phyloP scores from a whole-genome alignment of 2,113 vertebrate species.

The Desmodus rotundus region DNA sequence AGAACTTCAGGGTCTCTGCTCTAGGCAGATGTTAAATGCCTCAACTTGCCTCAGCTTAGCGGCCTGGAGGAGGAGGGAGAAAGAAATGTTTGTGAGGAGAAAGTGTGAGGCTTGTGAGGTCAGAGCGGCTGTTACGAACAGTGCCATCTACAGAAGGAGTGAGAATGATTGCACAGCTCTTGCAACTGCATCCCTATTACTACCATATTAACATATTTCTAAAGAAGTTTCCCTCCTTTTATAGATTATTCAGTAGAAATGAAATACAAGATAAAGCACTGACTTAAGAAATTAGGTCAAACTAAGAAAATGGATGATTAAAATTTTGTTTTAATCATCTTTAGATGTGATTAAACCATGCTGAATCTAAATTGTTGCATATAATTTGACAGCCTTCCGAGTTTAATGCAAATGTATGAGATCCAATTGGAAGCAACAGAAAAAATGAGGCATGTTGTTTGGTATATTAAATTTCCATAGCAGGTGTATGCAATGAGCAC shows the following conservation, averaged over 20 bases:
- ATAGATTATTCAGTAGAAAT: constrained; percentile 44
- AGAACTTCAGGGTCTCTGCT: background rate
- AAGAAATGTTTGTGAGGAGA: background rate
- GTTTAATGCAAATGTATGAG: constrained; percentile 44
- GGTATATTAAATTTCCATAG: background rate
- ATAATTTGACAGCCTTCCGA: constrained; percentile 26
- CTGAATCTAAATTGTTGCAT: constrained; percentile 32
- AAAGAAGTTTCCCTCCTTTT: constrained; percentile 41
- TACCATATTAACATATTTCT: constrained; percentile 53
- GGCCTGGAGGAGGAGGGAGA: background rate
- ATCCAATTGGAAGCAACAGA: constrained; percentile 49
- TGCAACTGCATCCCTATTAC: background rate
- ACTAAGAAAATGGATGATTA: constrained; percentile 62
- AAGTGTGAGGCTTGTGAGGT: background rate
- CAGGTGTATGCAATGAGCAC: background rate
- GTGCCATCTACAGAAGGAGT: background rate
- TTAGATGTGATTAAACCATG: constrained; percentile 30
- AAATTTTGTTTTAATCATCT: constrained; percentile 43
- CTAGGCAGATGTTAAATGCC: background rate
- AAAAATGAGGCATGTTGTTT: background rate
- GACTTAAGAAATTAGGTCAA: constrained; percentile 64
- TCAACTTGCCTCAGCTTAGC: background rate
- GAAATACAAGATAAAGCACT: constrained; percentile 62
- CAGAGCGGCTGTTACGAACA: background rate
- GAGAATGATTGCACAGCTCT: background rate